Evolutionary conservation across 2,113 vertebrate genomes (phyloP).

Genomic region (Balaeniceps rex): DNA sequence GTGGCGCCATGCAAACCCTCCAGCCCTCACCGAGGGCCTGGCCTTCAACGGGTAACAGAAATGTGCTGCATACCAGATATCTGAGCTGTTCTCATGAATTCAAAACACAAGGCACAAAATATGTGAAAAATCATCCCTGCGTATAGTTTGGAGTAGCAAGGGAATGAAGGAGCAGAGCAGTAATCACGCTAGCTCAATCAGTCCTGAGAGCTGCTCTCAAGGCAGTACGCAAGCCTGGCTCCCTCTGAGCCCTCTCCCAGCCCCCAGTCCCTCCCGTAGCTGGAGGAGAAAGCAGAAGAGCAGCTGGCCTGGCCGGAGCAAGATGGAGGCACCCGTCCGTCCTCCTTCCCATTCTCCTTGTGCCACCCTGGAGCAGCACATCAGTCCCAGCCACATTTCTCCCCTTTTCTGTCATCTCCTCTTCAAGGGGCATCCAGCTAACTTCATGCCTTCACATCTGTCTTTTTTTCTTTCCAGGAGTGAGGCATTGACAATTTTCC

Average conservation of each 20-base stretch:
- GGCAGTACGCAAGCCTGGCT: not conserved
- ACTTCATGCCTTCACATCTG: not conserved
- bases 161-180: not conserved
- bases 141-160: not conserved
- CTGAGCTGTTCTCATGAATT: not conserved
- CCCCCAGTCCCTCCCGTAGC: not conserved
- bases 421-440: not conserved
- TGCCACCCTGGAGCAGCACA: not conserved
- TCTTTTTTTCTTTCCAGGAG: not conserved
- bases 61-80: not conserved
- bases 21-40: not conserved
- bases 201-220: not conserved
- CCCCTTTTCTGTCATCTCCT: not conserved
- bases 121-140: not conserved
- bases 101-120: not conserved
- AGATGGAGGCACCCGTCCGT: accelerated
- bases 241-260: not conserved
- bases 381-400: not conserved
- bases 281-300: not conserved
- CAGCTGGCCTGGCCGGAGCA: accelerated
- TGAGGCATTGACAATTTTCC: not conserved
- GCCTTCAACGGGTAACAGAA: not conserved
- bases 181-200: not conserved
- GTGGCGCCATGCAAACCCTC: not conserved
- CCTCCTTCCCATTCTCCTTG: not conserved